Evolutionary conservation across 2,797 vertebrate species (phyloP).

Genomic region (Ctenosaura bakeri): DNA sequence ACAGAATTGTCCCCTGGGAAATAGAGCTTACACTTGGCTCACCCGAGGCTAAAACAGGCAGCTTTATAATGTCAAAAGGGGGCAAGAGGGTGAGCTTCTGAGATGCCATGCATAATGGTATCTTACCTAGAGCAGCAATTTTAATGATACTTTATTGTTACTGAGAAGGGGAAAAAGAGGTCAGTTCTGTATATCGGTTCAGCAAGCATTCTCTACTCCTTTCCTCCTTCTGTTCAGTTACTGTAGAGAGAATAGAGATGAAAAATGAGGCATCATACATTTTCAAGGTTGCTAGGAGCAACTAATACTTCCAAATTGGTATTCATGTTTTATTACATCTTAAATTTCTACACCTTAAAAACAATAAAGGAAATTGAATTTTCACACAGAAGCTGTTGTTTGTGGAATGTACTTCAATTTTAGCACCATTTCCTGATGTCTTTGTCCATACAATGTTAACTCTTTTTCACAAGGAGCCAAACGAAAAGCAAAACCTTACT

Average conservation of each 20-base stretch:
- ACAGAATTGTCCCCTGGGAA: conserved; percentile 64
- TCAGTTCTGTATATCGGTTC: conserved; percentile 57
- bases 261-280: conserved; percentile 72
- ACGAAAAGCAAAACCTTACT: background rate
- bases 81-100: conserved; percentile 40
- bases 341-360: conserved; percentile 77
- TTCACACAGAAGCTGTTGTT: conserved; percentile 70
- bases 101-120: conserved; percentile 53
- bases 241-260: conserved; percentile 56
- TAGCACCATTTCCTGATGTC: conserved; percentile 50
- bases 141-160: conserved; percentile 71
- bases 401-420: conserved; percentile 64
- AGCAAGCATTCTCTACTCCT: conserved; percentile 44
- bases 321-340: conserved; percentile 76
- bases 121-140: conserved; percentile 49
- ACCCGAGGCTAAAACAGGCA: conserved; percentile 52
- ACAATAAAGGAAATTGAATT: conserved; percentile 78
- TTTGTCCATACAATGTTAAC: conserved; percentile 58
- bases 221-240: conserved; percentile 50
- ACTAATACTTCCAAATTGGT: conserved; percentile 74
- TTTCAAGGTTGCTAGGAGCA: conserved; percentile 74
- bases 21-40: conserved; percentile 32
- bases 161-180: conserved; percentile 66
- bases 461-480: conserved; percentile 18
- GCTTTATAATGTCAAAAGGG: conserved; percentile 60